Evolutionary conservation across 2,888 invertebrate species (phyloP).

Genomic region (Pristionchus mayeri): DNA sequence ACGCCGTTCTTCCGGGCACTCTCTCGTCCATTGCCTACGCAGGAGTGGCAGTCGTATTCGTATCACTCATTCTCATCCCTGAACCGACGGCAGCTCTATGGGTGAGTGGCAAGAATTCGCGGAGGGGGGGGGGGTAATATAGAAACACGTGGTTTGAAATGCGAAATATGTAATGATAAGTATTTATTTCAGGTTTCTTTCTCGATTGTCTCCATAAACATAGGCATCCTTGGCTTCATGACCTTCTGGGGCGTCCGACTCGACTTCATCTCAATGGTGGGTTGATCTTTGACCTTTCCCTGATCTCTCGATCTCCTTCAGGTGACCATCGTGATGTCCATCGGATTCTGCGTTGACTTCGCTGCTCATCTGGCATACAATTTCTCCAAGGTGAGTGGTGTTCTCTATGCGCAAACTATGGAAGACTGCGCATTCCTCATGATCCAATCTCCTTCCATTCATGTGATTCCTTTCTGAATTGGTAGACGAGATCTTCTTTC

Average conservation of each 20-base stretch:
- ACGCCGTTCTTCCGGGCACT: conserved; percentile 75
- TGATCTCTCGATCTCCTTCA: background rate
- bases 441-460: background rate
- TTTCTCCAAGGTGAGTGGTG: conserved; percentile 67
- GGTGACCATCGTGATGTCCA: conserved; percentile 90
- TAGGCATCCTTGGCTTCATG: conserved; percentile 95
- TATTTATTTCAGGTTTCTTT: conserved; percentile 81
- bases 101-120: conserved; percentile 82
- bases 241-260: conserved; percentile 93
- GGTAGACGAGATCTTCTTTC: background rate
- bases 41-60: conserved; percentile 86
- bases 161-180: background rate
- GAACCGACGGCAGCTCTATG: conserved; percentile 91
- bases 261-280: conserved; percentile 90
- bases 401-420: conserved; percentile 7
- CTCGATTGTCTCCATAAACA: conserved; percentile 92
- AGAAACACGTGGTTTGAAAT: background rate
- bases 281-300: conserved; percentile 76
- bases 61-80: conserved; percentile 93
- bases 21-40: conserved; percentile 87
- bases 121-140: background rate
- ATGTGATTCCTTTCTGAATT: background rate
- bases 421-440: background rate
- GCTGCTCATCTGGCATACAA: conserved; percentile 93
- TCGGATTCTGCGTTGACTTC: conserved; percentile 93